A percentile compares a stretch with the other conserved stretches of the same genome.
Conservation (phyloP, 1,140 invertebrate genomes). For the Holotrichia oblita region DNA sequence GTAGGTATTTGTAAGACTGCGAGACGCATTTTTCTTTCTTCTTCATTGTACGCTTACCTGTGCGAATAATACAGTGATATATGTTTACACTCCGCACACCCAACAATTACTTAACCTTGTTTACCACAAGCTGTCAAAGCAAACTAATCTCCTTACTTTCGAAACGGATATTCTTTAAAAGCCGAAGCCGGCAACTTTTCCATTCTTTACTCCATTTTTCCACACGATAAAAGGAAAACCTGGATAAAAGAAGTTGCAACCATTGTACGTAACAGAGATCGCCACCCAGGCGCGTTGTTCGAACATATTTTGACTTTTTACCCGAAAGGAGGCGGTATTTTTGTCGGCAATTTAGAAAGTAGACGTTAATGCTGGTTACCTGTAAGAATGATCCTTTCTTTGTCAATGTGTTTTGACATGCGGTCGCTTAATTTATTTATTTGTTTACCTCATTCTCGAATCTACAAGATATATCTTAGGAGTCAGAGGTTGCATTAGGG, state of each 20-base stretch:
- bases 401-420: constrained; percentile 47
- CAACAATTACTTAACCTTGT: constrained; percentile 59
- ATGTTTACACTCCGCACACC: constrained; percentile 54
- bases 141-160: constrained; percentile 57
- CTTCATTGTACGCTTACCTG: constrained; percentile 49
- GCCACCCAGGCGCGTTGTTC: constrained; percentile 44
- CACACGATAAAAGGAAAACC: not conserved
- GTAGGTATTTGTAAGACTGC: not conserved
- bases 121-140: constrained; percentile 60
- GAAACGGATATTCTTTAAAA: constrained; percentile 41
- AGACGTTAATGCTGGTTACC: constrained; percentile 40
- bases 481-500: not conserved
- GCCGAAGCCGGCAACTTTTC: constrained; percentile 46
- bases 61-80: constrained; percentile 55
- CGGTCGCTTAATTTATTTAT: constrained; percentile 50
- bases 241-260: constrained; percentile 37
- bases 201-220: constrained; percentile 17
- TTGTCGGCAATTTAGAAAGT: constrained; percentile 50
- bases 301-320: constrained; percentile 49
- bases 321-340: constrained; percentile 47
- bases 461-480: not conserved
- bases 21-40: not conserved
- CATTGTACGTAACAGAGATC: constrained; percentile 30
- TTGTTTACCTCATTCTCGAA: not conserved
- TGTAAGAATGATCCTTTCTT: constrained; percentile 6